A percentile compares a stretch with the other conserved stretches of the same genome.
Conservation (phyloP, 2,797 vertebrate species). For the Periparus ater region DNA sequence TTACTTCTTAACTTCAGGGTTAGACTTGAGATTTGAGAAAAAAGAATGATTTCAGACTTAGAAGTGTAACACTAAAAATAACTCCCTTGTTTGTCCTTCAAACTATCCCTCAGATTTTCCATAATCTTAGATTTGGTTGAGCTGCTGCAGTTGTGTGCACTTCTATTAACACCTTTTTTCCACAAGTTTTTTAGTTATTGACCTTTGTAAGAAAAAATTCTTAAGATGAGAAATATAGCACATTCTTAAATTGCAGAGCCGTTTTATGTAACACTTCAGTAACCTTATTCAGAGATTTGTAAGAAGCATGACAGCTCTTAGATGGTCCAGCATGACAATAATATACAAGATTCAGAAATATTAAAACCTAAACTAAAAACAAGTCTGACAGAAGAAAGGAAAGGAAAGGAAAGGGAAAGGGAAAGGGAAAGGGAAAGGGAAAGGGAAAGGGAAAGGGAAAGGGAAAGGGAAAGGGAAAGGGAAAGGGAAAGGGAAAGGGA, state of each 20-base stretch:
- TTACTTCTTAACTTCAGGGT: neutral
- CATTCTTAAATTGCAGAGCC: slow-evolving; percentile 48
- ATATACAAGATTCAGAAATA: neutral
- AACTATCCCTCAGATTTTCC: slow-evolving; percentile 36
- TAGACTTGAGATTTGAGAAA: neutral
- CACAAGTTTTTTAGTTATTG: slow-evolving; percentile 60
- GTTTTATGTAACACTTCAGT: slow-evolving; percentile 53
- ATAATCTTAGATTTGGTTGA: slow-evolving; percentile 31
- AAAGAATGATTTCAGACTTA: neutral
- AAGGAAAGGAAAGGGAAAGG: neutral
- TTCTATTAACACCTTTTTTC: slow-evolving; percentile 63
- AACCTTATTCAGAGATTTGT: slow-evolving; percentile 47
- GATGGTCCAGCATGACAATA: neutral
- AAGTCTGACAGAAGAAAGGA: neutral
- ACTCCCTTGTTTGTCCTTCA: slow-evolving; percentile 33
- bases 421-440: too few species aligned
- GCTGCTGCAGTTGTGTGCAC: neutral
- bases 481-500: neutral
- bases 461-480: too few species aligned
- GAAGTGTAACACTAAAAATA: neutral
- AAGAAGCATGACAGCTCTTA: slow-evolving; percentile 10
- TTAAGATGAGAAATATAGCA: slow-evolving; percentile 54
- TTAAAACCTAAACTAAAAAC: neutral
- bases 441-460: too few species aligned
- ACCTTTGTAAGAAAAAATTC: slow-evolving; percentile 70